phyloP scores from a whole-genome alignment of 1,140 invertebrate species.

The Caenorhabditis tropicalis region DNA sequence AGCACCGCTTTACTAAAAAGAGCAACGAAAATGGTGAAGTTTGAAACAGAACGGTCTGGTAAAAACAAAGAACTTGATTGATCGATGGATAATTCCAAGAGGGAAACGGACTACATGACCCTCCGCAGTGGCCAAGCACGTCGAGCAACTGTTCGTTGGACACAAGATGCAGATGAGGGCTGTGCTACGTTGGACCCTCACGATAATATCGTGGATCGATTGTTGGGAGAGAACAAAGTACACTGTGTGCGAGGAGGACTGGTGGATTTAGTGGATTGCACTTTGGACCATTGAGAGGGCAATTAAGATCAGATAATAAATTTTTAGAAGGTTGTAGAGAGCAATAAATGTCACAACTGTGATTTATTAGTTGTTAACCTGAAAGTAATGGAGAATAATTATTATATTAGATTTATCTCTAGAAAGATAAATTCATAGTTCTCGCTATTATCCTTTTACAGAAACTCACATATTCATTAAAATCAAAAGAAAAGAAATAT shows the following conservation, averaged over 20 bases:
- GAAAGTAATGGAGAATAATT: too few relatives aligned
- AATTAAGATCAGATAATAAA: background rate
- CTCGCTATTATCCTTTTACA: too few relatives aligned
- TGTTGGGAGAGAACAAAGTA: background rate
- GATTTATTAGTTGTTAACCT: too few relatives aligned
- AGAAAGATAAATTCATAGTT: too few relatives aligned
- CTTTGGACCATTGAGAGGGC: background rate
- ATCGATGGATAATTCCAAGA: background rate
- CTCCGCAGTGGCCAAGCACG: background rate
- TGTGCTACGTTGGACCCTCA: conserved; percentile 1
- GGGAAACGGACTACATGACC: background rate
- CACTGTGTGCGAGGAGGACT: background rate
- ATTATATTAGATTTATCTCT: too few relatives aligned
- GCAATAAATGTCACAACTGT: too few relatives aligned
- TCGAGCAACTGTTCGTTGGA: conserved; percentile 3
- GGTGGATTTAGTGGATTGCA: background rate
- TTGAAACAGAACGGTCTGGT: too few relatives aligned
- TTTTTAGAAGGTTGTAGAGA: too few relatives aligned
- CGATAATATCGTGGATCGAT: conserved; percentile 24
- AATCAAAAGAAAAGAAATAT: background rate
- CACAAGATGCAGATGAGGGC: background rate
- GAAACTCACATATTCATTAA: background rate
- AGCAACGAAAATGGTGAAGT: too few relatives aligned
- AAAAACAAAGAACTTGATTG: too few relatives aligned
- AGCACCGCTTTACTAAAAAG: too few relatives aligned